Base-by-base conservation (phyloP, 2,888 invertebrate species). In the Mesodorylaimus sp. region DNA sequence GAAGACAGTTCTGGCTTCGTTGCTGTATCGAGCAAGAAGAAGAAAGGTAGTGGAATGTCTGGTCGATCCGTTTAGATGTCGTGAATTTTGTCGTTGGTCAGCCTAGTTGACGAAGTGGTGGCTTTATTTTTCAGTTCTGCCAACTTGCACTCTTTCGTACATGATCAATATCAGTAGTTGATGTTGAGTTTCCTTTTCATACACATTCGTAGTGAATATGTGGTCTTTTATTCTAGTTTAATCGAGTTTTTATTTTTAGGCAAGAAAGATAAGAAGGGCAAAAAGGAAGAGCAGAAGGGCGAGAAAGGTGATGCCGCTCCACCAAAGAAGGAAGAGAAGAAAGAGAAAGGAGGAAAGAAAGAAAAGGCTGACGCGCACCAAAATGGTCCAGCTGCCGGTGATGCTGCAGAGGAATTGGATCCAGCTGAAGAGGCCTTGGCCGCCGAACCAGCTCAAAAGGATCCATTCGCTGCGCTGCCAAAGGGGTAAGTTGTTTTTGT, bases 401-500 rank as follows among this genome's bases (percentile, higher is more conserved):
- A 70, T 56, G 72, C 73, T 2, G 72, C 58, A 27, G 79, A 79
- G 57, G 80, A 79, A 55, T 62, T 76, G 32, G 82, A 77, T 70
- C 78, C 70, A 41, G 75, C 78, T 51, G 82, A 82, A 46, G 76
- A 74, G 47, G 74, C 75, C 26, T 70, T 82, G 26, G 79, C 80
- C 46, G 73, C 74, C 16, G 83, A 85, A 65, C 82, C 84, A 36
- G 83, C 83, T 67, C 74, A 79, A 52, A 86, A 83, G 69, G 89
- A 95, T 72, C 93, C 93, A 36, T 87, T 93, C 65, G 85, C 83
- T 65, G 67, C 74, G 21, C 71, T 91, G 72, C 89, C 93, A 48
- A 86, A 86, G 71, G 87, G 83, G 79, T 59, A 28, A 19, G 37
- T 28, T 28, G 16, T 32, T 27, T 16, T 50, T 19, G 42, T 32